phyloP scores from a whole-genome alignment of 1,140 invertebrate genomes.

The Procambarus clarkii region DNA sequence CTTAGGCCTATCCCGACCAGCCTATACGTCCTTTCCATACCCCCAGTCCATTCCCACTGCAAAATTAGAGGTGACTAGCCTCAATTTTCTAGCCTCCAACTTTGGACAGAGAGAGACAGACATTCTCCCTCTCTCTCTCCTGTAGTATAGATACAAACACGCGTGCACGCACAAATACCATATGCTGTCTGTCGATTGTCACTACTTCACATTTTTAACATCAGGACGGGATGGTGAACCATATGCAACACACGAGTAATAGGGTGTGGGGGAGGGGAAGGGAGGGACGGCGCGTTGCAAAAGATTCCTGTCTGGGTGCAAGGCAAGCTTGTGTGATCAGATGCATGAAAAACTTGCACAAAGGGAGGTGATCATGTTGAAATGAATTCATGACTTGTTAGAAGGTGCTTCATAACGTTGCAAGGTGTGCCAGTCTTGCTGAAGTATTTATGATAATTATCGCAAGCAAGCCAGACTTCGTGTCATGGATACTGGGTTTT shows the following conservation, averaged over 20 bases:
- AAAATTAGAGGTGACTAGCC: too few species aligned
- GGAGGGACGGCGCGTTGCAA: background rate
- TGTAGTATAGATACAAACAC: too few species aligned
- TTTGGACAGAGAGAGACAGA: too few species aligned
- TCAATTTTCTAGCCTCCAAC: too few species aligned
- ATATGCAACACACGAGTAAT: background rate
- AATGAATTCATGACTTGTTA: slow-evolving; percentile 9
- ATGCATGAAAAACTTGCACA: background rate
- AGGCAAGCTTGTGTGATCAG: background rate
- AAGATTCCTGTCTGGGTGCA: background rate
- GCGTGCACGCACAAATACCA: too few species aligned
- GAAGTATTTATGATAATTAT: slow-evolving; percentile 11
- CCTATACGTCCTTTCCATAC: too few species aligned
- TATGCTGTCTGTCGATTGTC: too few species aligned
- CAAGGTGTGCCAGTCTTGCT: slow-evolving; percentile 4
- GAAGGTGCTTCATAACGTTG: slow-evolving; percentile 8
- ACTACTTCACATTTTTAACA: too few species aligned
- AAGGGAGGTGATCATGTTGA: slow-evolving; percentile 5
- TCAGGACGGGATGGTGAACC: background rate
- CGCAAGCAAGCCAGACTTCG: background rate
- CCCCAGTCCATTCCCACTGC: too few species aligned
- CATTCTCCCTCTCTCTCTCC: too few species aligned
- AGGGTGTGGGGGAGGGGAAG: background rate
- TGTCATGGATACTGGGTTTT: background rate
- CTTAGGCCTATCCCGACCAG: too few species aligned